phyloP scores from a whole-genome alignment of 2,888 invertebrate genomes.

The Callyntrura sp. region DNA sequence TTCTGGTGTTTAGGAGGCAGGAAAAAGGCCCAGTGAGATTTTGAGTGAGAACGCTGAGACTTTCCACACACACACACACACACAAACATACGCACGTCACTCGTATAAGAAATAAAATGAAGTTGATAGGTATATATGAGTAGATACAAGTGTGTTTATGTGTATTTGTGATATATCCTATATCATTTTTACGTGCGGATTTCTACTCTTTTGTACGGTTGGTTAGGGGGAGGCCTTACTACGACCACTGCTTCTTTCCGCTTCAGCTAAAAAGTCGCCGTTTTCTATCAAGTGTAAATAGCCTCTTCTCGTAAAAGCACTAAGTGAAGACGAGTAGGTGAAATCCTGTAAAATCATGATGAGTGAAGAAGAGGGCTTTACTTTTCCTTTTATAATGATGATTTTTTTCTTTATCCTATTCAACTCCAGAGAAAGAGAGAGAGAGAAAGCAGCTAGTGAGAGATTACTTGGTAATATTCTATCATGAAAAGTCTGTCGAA shows the following conservation, averaged over 20 bases:
- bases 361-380: conserved; percentile 58
- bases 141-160: background rate
- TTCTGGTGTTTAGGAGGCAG: conserved; percentile 40
- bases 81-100: background rate
- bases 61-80: conserved; percentile 29
- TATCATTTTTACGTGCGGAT: background rate
- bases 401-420: conserved; percentile 51
- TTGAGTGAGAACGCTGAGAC: conserved; percentile 63
- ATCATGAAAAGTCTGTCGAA: background rate
- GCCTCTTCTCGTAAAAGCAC: conserved; percentile 51
- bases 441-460: background rate
- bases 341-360: conserved; percentile 62
- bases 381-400: conserved; percentile 68
- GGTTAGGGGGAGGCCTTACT: conserved; percentile 11
- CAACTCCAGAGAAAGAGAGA: background rate
- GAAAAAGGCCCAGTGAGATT: conserved; percentile 71
- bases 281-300: conserved; percentile 67
- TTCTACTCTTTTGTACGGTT: conserved; percentile 18
- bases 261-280: conserved; percentile 63
- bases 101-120: background rate
- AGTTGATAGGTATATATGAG: background rate
- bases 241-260: conserved; percentile 38
- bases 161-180: background rate
- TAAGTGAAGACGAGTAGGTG: conserved; percentile 37
- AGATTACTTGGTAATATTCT: conserved; percentile 13